Evolutionary conservation across 1,140 invertebrate species (phyloP), one percentile per base, ranked within the genome.

Genomic region (Hydropsyche tenuis): DNA sequence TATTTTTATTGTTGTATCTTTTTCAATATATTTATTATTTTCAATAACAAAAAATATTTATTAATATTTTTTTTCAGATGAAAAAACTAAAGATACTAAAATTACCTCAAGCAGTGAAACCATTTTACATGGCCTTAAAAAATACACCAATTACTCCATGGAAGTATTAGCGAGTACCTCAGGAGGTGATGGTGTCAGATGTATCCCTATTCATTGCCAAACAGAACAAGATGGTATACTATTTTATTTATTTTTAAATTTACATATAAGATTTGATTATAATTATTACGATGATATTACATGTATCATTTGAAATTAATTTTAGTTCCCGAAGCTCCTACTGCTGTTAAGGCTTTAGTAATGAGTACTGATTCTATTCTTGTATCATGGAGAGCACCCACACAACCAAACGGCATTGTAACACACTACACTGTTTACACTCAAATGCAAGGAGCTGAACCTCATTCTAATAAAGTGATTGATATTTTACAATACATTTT

Each of bases 111-210:
- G 94, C 72, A 95, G 92, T 80, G 95, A 97, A 84, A 96, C 95
- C 0, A 96, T 96, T 80, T 87, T 97, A 5, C 93, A 96, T 80
- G 94, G 93, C 62, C 85, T 99, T 23, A 94, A 96, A 82, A 97
- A 97, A 82, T 98, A 92, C 82, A 98, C 96, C 0, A 98, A 99
- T 85, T 99, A 98, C 84, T 97, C 94, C 66, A 96, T 99, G 89
- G 94, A 97, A 88, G 95, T 98, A 42, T 83, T 98, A 74, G 96
- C 96, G 51, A 97, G 92, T 79, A 98, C 96, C 25, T 93, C 94
- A 60, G 96, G 95, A 73, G 97, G 97, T n/a, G 96, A 98, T 81
- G 97, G 96, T 71, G 95, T 97, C 37, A 90, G 93, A 73, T 96
- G 94, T 79, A 88, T 89, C 20, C 92, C 96, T 5, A 94, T 98